Conservation (phyloP, 2,888 invertebrate species). For the Parasteatoda lunata region DNA sequence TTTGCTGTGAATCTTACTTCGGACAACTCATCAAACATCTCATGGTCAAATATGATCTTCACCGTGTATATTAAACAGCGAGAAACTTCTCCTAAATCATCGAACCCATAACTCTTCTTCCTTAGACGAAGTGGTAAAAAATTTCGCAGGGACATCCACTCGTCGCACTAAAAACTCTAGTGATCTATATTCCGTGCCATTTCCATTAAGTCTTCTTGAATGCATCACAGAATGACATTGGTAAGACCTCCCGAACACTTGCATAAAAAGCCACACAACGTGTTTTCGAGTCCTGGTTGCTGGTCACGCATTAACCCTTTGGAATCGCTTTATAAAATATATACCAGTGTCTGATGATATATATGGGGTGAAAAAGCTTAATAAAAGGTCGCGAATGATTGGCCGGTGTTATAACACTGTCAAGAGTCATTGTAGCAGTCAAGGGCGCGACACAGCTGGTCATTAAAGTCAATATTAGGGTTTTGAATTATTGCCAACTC, state of each 20-base stretch:
- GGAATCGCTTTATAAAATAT: not conserved
- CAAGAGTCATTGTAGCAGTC: conserved; percentile 16
- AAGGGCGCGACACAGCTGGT: conserved; percentile 31
- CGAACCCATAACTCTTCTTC: conserved; percentile 38
- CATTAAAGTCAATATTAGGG: not conserved
- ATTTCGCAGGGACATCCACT: not conserved
- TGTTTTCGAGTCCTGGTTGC: not conserved
- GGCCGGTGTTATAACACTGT: conserved; percentile 25
- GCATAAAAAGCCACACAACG: conserved; percentile 39
- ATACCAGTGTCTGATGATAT: not conserved
- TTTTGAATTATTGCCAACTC: conserved; percentile 25
- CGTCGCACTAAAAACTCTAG: not conserved
- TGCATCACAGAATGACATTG: conserved; percentile 21
- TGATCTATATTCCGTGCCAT: conserved; percentile 39
- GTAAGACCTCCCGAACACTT: conserved; percentile 29
- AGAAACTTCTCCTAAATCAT: conserved; percentile 44
- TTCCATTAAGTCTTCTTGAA: not conserved
- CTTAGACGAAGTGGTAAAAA: conserved; percentile 5
- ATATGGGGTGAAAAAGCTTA: not conserved
- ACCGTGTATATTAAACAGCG: conserved; percentile 17
- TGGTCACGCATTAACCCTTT: not conserved
- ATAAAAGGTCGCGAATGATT: conserved; percentile 16
- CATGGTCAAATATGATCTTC: conserved; percentile 31
- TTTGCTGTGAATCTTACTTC: not conserved
- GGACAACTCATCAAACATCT: conserved; percentile 30